Evolutionary conservation across 2,113 vertebrate species (phyloP).

Genomic region (Protobothrops flavoviridis): DNA sequence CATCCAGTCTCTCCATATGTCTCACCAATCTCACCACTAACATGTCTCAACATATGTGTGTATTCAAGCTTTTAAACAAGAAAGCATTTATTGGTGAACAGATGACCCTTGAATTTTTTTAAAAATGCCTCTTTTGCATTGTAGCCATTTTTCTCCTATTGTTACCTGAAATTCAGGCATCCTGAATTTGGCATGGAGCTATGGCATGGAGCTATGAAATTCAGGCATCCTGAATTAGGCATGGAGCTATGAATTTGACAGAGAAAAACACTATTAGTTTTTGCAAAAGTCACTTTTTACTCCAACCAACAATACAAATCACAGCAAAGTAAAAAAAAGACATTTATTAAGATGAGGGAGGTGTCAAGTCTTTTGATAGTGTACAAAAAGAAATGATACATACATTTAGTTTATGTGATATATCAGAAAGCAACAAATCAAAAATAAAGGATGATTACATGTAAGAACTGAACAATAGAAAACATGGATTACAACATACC

Average conservation of each 20-base stretch:
- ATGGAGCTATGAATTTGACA: not conserved
- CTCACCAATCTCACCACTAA: not conserved
- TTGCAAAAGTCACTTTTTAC: not conserved
- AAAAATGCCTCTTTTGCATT: not conserved
- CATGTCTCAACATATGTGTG: no score
- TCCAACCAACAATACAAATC: not conserved
- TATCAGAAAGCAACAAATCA: not conserved
- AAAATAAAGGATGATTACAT: not conserved
- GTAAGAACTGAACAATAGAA: not conserved
- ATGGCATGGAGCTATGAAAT: not conserved
- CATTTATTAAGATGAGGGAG: no score
- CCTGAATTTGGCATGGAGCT: not conserved
- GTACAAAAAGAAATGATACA: not conserved
- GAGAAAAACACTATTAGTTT: not conserved
- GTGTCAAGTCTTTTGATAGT: not conserved
- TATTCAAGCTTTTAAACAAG: no score
- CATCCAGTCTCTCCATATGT: no score
- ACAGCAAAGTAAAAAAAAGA: no score
- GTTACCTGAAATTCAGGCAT: not conserved
- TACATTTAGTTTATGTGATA: not conserved
- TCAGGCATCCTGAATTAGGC: not conserved
- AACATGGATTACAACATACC: not conserved
- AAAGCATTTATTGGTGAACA: not conserved
- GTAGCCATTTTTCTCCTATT: not conserved
- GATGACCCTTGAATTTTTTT: not conserved